Evolutionary conservation across 2,113 vertebrate genomes (phyloP), one percentile per base, ranked within the genome.

Genomic region (Limnothrissa miodon): DNA sequence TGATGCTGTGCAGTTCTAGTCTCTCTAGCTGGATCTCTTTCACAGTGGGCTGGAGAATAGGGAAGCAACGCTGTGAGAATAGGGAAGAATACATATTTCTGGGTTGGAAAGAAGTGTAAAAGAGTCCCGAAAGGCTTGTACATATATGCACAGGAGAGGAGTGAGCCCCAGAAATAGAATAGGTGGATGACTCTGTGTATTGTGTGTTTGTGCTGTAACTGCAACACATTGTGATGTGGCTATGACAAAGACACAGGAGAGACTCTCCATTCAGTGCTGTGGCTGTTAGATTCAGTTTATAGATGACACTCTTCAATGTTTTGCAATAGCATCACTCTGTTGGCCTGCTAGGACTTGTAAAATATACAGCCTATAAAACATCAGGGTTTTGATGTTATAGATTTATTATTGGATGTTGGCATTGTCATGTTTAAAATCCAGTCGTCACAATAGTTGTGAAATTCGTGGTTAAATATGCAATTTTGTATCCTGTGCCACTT

Each of bases 201-300:
- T 79, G 25, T 84, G 86, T 80, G 82, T 79, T 80, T 82, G 79
- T 79, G 36, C 39, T 84, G 79, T 51, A 79, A 84, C 39, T 84
- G 62, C 42, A 81, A 85, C 62, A 59, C 56, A 79, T 80, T 84
- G 29, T 78, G 82, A 86, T 83, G 86, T 85, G 86, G 83, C 83
- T 66, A 56, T 89, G 88, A 85, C 83, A 84, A 85, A 81, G 80
- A 83, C 83, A 86, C 83, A 86, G 39, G 78, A 87, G 82, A 80
- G 80, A 84, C 83, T 85, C 59, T 78, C 53, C 53, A 70, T 84
- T 83, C 83, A 79, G 83, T 74, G 80, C 83, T 80, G 44, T 81
- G 78, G 81, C 86, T 83, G 39, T 86, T 85, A 82, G 85, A 85
- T 83, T 89, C 85, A 80, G 81, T 87, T 86, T 86, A 87, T 83